A percentile compares a stretch with the other conserved stretches of the same genome.
Evolutionary conservation across 2,113 vertebrate genomes (phyloP).

Genomic region (Forbesichthys agassizii): DNA sequence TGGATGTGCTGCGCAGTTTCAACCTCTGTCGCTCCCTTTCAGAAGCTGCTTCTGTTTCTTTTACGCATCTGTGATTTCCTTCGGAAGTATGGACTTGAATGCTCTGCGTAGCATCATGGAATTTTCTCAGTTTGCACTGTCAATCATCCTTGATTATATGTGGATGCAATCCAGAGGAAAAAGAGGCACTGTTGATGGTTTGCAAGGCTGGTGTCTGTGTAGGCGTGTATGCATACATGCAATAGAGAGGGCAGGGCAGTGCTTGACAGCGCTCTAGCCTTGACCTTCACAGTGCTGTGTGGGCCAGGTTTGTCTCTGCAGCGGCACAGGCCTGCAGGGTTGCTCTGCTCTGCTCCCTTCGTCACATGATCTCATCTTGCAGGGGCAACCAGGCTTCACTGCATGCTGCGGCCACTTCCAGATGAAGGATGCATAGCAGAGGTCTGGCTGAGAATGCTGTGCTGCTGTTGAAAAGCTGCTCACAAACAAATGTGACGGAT

Average conservation of each 20-base stretch:
- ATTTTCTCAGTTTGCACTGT: slow-evolving; percentile 31
- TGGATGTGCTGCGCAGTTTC: slow-evolving; percentile 28
- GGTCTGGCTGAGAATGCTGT: slow-evolving; percentile 39
- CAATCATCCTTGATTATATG: slow-evolving; percentile 11
- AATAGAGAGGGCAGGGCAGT: slow-evolving; percentile 33
- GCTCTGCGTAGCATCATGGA: background rate
- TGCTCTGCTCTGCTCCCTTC: slow-evolving; percentile 34
- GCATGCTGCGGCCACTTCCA: slow-evolving; percentile 50
- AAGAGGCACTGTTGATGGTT: slow-evolving; percentile 25
- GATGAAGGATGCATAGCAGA: slow-evolving; percentile 65
- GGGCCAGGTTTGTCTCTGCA: slow-evolving; percentile 58
- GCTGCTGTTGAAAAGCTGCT: slow-evolving; percentile 30
- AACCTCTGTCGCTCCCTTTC: slow-evolving; percentile 15
- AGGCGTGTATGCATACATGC: slow-evolving; percentile 13
- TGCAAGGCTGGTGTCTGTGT: slow-evolving; percentile 13
- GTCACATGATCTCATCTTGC: slow-evolving; percentile 76
- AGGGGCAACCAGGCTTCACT: slow-evolving; percentile 50
- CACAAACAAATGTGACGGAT: slow-evolving; percentile 57
- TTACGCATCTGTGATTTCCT: background rate
- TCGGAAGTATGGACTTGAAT: background rate
- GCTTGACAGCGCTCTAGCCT: slow-evolving; percentile 37
- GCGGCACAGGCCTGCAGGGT: slow-evolving; percentile 55
- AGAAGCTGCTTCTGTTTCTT: background rate
- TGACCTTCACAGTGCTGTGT: slow-evolving; percentile 38
- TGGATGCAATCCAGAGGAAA: slow-evolving; percentile 33